Conservation (phyloP, 1,140 invertebrate species). For the Lamellibrachia luymesi region DNA sequence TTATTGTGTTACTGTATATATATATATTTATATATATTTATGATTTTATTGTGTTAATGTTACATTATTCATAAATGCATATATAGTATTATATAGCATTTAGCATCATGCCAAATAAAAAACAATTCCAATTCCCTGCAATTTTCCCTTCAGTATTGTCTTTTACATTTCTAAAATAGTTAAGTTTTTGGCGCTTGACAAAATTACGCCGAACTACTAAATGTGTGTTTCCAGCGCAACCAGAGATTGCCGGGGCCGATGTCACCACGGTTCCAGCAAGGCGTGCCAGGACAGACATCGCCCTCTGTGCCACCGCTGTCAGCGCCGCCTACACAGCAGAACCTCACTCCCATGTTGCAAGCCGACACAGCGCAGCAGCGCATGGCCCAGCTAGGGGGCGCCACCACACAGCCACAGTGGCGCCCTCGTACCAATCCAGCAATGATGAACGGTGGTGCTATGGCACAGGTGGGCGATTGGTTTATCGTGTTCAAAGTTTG, state of each 20-base stretch:
- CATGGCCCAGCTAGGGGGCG: background rate
- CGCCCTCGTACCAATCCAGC: conserved; percentile 7
- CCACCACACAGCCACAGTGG: conserved; percentile 13
- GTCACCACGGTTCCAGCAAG: conserved; percentile 42
- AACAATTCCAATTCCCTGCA: too few relatives aligned
- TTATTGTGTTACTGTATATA: too few relatives aligned
- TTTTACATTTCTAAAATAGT: too few relatives aligned
- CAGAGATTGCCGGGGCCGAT: conserved; percentile 48
- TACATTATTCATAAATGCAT: too few relatives aligned
- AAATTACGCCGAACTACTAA: background rate
- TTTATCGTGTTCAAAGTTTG: background rate
- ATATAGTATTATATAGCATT: too few relatives aligned
- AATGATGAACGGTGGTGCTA: conserved; percentile 10
- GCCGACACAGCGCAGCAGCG: background rate
- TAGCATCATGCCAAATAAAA: too few relatives aligned
- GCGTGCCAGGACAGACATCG: conserved; percentile 4
- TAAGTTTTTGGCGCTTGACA: too few relatives aligned
- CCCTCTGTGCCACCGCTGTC: background rate
- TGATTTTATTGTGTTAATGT: too few relatives aligned
- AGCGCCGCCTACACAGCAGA: conserved; percentile 10
- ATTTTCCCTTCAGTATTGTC: too few relatives aligned
- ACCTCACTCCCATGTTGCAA: background rate
- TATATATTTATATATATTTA: too few relatives aligned
- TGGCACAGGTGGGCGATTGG: conserved; percentile 14
- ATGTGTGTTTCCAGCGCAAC: conserved; percentile 40